phyloP scores from a whole-genome alignment of 2,888 invertebrate genomes.

The Hyalella azteca region DNA sequence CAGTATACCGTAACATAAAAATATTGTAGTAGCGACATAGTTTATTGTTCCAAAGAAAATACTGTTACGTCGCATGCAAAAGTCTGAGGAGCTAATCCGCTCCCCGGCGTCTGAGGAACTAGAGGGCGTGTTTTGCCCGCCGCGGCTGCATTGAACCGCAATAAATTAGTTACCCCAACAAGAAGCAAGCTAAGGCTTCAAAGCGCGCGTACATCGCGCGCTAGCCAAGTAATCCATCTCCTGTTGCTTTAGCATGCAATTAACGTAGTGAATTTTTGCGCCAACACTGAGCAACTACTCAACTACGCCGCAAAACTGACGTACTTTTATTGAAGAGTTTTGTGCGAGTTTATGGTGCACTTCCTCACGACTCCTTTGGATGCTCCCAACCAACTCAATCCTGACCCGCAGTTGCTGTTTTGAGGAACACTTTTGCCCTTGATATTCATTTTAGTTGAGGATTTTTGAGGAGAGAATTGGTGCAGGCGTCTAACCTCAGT shows the following conservation, averaged over 20 bases:
- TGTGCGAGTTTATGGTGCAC: conserved; percentile 32
- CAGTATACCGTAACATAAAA: no score
- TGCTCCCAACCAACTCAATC: conserved; percentile 29
- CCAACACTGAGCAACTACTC: conserved; percentile 35
- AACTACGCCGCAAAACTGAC: conserved; percentile 7
- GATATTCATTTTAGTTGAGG: conserved; percentile 24
- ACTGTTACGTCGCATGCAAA: no score
- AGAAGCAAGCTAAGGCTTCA: conserved; percentile 4
- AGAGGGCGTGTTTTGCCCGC: no score
- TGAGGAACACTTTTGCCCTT: conserved; percentile 12
- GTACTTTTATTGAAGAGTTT: conserved; percentile 6
- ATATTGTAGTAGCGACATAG: no score
- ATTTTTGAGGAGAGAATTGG: not conserved
- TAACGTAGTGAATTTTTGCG: conserved; percentile 21
- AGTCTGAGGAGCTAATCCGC: no score
- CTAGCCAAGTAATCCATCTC: conserved; percentile 21
- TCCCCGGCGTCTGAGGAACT: no score
- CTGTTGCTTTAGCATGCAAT: conserved; percentile 37
- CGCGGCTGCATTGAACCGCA: not conserved
- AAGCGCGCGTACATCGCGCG: not conserved
- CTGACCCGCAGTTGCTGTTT: conserved; percentile 15
- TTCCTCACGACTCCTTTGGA: conserved; percentile 28
- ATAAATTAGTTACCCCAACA: not conserved
- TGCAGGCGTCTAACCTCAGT: not conserved
- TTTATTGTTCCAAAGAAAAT: no score